Base-by-base conservation (phyloP, 2,888 invertebrate species). In the Sicus ferrugineus region DNA sequence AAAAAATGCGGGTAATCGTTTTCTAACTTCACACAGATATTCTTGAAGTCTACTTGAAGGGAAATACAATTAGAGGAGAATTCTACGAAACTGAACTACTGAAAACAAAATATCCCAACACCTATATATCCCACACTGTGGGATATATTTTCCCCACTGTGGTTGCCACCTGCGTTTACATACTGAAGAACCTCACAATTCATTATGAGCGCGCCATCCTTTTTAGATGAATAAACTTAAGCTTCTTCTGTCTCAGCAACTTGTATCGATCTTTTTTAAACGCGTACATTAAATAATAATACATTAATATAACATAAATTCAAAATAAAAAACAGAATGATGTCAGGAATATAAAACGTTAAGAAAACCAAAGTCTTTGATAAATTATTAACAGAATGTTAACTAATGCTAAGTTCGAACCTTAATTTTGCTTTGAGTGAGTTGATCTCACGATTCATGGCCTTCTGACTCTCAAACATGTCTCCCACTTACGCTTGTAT, bases 401-500 rank as follows among this genome's bases (percentile, higher is more conserved):
- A 7, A 34, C 52, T 48, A 42, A 1, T 46, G 30, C 52, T 34
- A 46, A 11, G 65, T 62, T 74, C 84, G 87, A 86, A 96, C 96
- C 96, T 92, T 78, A 96, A 88, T 87, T 96, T 96, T 85, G 92
- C 95, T 86, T 94, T 92, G 74, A 97, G 89, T 84, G 93, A 93
- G 85, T 90, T 91, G 79, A 94, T 91, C 88, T 97, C 97, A 71
- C 96, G 88, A 68, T 91, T 89, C 86, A 95, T 89, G 48, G 92
- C 90, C 86, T 98, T 98, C 85, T 96, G 94, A 75, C 93, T 91
- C 88, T 98, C 98, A 76, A 94, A 88, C 89, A 97, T 91, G 85
- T 99, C 99, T 99, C 99, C 78, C 95, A 91, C 85, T 99, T 98
- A 71, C 98, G 90, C 87, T 97, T 97, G 74, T 95, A 93, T 88